Conservation (phyloP, 2,113 vertebrate species). For the Saccopteryx bilineata region DNA sequence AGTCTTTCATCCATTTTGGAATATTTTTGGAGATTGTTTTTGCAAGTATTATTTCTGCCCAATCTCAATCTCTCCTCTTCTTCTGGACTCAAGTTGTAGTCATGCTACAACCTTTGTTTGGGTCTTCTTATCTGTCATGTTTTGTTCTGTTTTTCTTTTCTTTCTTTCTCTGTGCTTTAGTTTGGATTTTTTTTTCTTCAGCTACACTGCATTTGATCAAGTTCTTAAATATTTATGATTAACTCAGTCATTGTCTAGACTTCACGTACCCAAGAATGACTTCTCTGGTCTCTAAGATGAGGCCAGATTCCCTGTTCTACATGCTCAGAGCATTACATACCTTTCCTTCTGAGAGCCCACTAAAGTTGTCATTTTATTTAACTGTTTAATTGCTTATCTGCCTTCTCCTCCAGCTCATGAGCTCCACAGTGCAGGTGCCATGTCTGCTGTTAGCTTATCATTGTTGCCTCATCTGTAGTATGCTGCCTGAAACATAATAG, state of each 20-base stretch:
- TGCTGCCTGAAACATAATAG: not conserved
- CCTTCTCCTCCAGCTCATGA: not conserved
- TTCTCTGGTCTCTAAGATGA: not conserved
- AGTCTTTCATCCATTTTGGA: conserved; percentile 16
- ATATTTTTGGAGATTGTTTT: not conserved
- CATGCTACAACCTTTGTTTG: not conserved
- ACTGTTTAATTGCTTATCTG: not conserved
- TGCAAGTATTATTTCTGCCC: not conserved
- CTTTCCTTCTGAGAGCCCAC: not conserved
- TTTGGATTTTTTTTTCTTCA: conserved; percentile 6
- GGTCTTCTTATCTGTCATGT: not conserved
- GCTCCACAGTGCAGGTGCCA: not conserved
- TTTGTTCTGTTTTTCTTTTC: not conserved
- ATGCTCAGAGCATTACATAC: not conserved
- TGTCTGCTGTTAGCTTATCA: not conserved
- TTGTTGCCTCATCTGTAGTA: not conserved
- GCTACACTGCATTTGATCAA: not conserved
- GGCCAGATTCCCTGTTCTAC: not conserved
- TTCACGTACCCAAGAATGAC: not conserved
- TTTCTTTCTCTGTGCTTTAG: not conserved
- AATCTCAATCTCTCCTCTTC: not conserved
- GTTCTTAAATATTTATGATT: not conserved
- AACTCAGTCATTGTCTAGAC: not conserved
- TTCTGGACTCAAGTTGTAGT: not conserved
- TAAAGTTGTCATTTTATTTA: not conserved